Percentiles rank a stretch among this genome's conserved stretches.
These are phyloP conservation scores for Apteryx owenii DNA, from an alignment of 2,113 vertebrate species.

Conservation along the genomic window DNA sequence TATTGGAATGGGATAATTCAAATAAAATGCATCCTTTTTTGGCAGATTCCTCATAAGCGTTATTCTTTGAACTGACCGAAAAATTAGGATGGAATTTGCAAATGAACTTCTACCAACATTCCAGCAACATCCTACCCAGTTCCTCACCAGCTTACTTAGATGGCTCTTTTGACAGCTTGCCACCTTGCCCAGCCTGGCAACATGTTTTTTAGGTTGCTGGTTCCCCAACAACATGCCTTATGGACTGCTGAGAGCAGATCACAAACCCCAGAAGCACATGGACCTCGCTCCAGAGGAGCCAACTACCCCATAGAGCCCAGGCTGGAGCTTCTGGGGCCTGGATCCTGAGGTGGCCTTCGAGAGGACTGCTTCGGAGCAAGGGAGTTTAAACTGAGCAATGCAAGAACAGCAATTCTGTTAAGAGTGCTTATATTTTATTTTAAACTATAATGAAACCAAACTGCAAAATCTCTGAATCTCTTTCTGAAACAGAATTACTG, in stretches of 20 bases:
- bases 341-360: neutral
- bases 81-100: neutral
- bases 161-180: neutral
- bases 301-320: fast-evolving
- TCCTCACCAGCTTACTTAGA: neutral
- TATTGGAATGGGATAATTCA: neutral
- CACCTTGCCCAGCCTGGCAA: neutral
- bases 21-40: neutral
- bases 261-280: fast-evolving
- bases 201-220: neutral
- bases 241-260: neutral
- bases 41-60: neutral
- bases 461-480: neutral
- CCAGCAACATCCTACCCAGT: neutral
- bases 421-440: neutral
- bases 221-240: neutral
- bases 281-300: neutral
- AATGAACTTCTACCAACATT: neutral
- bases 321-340: neutral
- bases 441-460: constrained; percentile 11
- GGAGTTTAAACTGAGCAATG: neutral
- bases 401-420: neutral
- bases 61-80: neutral
- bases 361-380: neutral
- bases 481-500: neutral